Percentiles rank a stretch among this genome's conserved stretches.
phyloP scores from a whole-genome alignment of 2,888 invertebrate genomes.

The Cephus spinipes region DNA sequence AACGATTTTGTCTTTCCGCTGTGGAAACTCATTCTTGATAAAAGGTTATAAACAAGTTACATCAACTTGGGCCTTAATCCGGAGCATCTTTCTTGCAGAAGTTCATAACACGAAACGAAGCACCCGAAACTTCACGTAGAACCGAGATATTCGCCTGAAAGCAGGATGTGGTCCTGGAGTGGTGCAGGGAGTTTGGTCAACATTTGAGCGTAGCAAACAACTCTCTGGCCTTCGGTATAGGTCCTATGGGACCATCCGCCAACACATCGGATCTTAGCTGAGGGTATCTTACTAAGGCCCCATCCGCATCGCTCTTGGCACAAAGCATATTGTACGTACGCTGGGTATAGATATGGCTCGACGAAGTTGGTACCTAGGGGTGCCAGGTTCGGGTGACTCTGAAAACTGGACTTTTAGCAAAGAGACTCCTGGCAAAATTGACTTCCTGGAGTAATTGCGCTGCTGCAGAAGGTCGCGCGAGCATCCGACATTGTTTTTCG shows the following conservation, averaged over 20 bases:
- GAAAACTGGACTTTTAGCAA: not conserved
- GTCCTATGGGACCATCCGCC: constrained; percentile 40
- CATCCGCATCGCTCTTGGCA: constrained; percentile 30
- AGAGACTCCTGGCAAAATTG: not conserved
- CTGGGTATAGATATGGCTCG: not conserved
- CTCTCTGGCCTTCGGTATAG: constrained; percentile 32
- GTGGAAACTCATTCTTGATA: not conserved
- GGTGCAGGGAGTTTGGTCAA: constrained; percentile 52
- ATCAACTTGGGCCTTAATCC: not conserved
- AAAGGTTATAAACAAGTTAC: not conserved
- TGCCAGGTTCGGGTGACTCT: not conserved
- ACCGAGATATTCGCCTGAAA: constrained; percentile 35
- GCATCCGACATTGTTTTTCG: not conserved
- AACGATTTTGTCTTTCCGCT: not conserved
- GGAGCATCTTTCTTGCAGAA: not conserved
- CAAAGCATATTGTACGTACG: constrained; percentile 47
- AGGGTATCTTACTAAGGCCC: constrained; percentile 11
- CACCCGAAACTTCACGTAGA: not conserved
- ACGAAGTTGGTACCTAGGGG: not conserved
- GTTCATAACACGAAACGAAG: not conserved
- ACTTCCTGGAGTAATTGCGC: not conserved
- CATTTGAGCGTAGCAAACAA: constrained; percentile 59
- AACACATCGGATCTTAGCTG: constrained; percentile 32
- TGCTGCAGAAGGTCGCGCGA: not conserved
- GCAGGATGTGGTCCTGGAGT: constrained; percentile 50